Evolutionary conservation across 2,797 vertebrate genomes (phyloP).

Genomic region (Oophaga sylvatica): DNA sequence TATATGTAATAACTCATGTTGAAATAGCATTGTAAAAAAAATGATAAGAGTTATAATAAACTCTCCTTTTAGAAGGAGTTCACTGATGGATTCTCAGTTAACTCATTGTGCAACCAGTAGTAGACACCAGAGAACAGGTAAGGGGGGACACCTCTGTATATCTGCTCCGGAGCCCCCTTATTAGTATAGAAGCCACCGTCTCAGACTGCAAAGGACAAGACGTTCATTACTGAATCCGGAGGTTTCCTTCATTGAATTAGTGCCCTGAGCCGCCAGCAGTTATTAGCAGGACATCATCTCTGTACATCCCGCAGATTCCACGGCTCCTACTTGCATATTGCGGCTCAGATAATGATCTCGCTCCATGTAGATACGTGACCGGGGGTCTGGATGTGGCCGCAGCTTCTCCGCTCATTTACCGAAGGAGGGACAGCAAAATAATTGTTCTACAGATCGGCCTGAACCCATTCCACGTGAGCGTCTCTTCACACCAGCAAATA

Average conservation of each 20-base stretch:
- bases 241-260: background rate
- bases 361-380: background rate
- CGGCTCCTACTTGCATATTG: background rate
- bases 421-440: constrained; percentile 22
- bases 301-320: background rate
- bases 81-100: no score
- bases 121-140: no score
- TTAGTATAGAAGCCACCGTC: no score
- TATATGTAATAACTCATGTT: no score
- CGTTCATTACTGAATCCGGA: background rate
- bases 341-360: background rate
- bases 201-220: background rate
- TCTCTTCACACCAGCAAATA: background rate
- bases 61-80: no score
- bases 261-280: background rate
- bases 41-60: no score
- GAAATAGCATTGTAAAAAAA: no score
- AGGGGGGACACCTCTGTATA: no score
- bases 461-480: constrained; percentile 10
- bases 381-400: background rate
- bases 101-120: no score
- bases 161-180: no score
- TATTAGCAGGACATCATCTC: background rate
- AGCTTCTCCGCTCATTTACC: background rate
- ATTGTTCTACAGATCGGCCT: constrained; percentile 36